Evolutionary conservation across 2,888 invertebrate genomes (phyloP), one percentile per base, ranked within the genome.

Genomic region (Lamellibrachia satsuma): DNA sequence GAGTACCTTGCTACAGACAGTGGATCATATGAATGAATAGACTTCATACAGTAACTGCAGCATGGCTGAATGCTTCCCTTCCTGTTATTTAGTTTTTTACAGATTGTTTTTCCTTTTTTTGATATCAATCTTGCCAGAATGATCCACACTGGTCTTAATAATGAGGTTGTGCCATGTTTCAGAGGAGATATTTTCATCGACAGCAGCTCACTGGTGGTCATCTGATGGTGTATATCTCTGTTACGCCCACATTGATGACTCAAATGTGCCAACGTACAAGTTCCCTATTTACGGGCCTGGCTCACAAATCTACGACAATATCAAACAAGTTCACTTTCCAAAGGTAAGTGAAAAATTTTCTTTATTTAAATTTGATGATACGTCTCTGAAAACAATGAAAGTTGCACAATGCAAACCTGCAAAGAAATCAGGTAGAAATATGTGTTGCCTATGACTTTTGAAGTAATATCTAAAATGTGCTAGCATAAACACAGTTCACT

Each of bases 171-270:
- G 15, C n/a, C 15, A 22, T 75, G 22, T 22, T 22, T 22, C 97
- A 98, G 99, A 99, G 98, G 99, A 99, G 97, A 98, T 99, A 4
- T 97, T 99, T 95, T 97, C 97, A 92, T 97, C 98, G 0, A 98
- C 98, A 96, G 97, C 97, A 94, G 99, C 99, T 0, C 96, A 99
- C 90, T 99, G 99, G 98, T 98, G 99, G 97, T 98, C 98, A 1
- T 97, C 97, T 0, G 97, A 98, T 95, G 98, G 98, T 52, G 97
- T 97, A 9, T 97, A 97, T 95, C 96, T 99, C 94, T 98, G 98
- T 1, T 99, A 95, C 93, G 96, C 95, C 2, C 94, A 94, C 7
- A 96, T 96, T 93, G 95, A 97, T 93, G 96, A 96, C 94, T 94
- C 95, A 0, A 93, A 93, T 6, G 96, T 96, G 1, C 94, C 95